Evolutionary conservation across 2,113 vertebrate genomes (phyloP).

Genomic region (Vulpes ferrilata): DNA sequence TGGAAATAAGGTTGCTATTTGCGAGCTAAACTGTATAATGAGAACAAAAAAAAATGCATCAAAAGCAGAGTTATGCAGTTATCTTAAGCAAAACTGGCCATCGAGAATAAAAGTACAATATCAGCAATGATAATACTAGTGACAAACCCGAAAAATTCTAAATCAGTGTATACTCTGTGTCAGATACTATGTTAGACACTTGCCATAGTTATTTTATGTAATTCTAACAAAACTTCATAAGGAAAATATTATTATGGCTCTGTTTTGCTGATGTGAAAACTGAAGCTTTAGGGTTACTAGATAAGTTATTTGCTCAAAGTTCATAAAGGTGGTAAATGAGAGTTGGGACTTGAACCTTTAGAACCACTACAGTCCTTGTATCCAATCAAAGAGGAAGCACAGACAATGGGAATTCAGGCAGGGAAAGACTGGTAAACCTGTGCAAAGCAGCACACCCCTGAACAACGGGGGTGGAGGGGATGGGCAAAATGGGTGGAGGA

Average conservation of each 20-base stretch:
- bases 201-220: neutral
- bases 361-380: neutral
- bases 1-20: conserved; percentile 15
- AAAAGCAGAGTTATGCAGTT: neutral
- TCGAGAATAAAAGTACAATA: neutral
- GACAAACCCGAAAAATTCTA: neutral
- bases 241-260: neutral
- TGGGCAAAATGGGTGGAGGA: neutral
- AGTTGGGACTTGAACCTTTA: neutral
- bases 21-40: neutral
- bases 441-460: neutral
- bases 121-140: neutral
- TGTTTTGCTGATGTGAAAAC: neutral
- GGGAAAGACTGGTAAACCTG: neutral
- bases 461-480: neutral
- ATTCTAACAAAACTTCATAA: neutral
- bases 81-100: neutral
- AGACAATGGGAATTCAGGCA: neutral
- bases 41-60: neutral
- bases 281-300: neutral
- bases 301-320: neutral
- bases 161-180: neutral
- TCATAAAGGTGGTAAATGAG: neutral
- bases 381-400: neutral
- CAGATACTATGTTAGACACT: neutral